Conservation (phyloP, 2,888 invertebrate species). For the Cybosia mesomella region DNA sequence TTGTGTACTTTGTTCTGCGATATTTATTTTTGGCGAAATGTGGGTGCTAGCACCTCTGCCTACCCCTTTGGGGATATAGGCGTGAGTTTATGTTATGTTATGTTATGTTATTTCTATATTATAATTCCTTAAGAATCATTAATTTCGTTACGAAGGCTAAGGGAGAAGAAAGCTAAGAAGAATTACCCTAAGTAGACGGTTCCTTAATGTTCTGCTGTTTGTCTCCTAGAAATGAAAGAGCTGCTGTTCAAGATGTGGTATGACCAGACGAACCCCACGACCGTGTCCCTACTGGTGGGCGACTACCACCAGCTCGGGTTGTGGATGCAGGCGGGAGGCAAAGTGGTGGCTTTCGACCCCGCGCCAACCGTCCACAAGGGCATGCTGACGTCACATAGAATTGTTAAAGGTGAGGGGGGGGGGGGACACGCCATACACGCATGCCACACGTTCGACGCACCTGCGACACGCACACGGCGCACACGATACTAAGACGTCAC, state of each 20-base stretch:
- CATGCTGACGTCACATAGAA: constrained; percentile 68
- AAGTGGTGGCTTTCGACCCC: constrained; percentile 79
- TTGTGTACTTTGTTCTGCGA: no score
- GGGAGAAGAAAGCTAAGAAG: no score
- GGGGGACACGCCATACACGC: not conserved
- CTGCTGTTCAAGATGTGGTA: constrained; percentile 75
- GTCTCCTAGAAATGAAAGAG: constrained; percentile 75
- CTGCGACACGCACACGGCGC: not conserved
- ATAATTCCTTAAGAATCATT: no score
- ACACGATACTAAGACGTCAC: not conserved
- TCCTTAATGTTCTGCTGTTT: not conserved
- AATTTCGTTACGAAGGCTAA: no score
- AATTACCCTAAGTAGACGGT: no score
- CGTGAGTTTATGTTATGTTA: no score
- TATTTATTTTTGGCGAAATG: no score
- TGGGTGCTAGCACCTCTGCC: no score
- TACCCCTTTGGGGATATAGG: no score
- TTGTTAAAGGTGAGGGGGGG: constrained; percentile 66
- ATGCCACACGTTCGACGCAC: not conserved
- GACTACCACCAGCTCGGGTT: constrained; percentile 82
- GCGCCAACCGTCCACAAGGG: constrained; percentile 75
- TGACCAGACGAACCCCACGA: constrained; percentile 67
- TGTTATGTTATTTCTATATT: no score
- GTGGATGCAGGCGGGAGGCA: constrained; percentile 76
- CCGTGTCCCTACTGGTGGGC: constrained; percentile 67